Base-by-base conservation (phyloP, 53 echinoderm and acorn worm species). In the Astropecten irregularis region DNA sequence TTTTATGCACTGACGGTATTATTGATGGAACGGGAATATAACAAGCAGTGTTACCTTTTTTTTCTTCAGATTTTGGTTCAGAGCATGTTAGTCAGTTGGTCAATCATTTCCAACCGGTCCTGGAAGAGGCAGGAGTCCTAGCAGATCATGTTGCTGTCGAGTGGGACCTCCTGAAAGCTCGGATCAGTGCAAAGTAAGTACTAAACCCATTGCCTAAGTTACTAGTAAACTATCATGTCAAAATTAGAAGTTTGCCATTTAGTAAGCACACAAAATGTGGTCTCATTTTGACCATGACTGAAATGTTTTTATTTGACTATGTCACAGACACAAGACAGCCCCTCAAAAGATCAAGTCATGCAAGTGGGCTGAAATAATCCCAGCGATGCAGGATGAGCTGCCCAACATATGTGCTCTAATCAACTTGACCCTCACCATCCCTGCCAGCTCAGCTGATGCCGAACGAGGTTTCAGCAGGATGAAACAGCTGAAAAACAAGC, bases 391-490 rank as follows among this genome's bases (percentile, higher is more conserved):
- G 10, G 39, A 77, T 21, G 77, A 77, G 47, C 60, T 77, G 3
- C 60, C 77, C 20, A 77, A 59, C 47, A 77, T 77, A 11, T 59
- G 59, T 25, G 36, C 40, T 21, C 19, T 56, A 29, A 46, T 58
- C 18, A 40, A 66, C 39, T 23, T 66, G 40, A 40, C 22, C 39
- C 18, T 66, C 1, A 66, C 87, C 0, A 34, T 79, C 16, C 81
- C 79, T 40, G 79, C 81, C 21, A 81, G 70, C 23, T 88, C 88
- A 26, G 88, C 68, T 3, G 88, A 82, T 37, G 81, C 81, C 19
- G 88, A 88, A 38, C 70, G 81, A 32, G 82, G 82, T 7, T 88
- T 88, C 66, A 88, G 82, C 49, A 57, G 48, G 2, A 19, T 82
- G 49, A 88, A 88, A 19, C 35, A 48, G 22, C 40, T 71, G 6